Percentiles rank a stretch among this genome's conserved stretches.
These are phyloP conservation scores for Autographa gamma DNA, from an alignment of 2,888 invertebrate species.

Conservation along the genomic window DNA sequence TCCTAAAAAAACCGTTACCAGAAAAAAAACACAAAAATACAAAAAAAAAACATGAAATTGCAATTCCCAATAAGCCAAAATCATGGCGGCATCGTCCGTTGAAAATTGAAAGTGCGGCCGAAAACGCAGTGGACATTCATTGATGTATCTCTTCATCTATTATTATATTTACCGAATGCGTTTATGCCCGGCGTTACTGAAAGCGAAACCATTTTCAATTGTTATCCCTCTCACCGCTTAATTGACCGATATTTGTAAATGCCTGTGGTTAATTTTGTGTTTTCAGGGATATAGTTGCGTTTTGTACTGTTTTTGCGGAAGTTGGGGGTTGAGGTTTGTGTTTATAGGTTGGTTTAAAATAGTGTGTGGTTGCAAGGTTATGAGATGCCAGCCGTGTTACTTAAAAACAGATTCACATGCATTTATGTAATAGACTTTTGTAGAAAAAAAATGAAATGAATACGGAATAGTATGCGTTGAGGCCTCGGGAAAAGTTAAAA, in stretches of 20 bases:
- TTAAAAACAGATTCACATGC: no score
- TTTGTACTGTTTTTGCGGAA: conserved; percentile 25
- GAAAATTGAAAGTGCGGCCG: conserved; percentile 85
- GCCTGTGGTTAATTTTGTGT: conserved; percentile 71
- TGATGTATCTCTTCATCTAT: conserved; percentile 84
- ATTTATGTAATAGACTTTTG: not conserved
- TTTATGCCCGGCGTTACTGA: conserved; percentile 76
- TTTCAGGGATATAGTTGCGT: conserved; percentile 47
- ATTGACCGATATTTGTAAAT: conserved; percentile 88
- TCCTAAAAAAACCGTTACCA: not conserved
- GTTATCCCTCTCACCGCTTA: conserved; percentile 83
- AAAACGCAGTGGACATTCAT: conserved; percentile 80
- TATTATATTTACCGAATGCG: conserved; percentile 86
- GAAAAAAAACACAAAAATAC: conserved; percentile 15
- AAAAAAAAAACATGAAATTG: conserved; percentile 34
- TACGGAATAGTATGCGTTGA: no score
- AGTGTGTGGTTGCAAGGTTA: not conserved
- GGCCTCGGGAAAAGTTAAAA: no score
- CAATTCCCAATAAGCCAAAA: conserved; percentile 48
- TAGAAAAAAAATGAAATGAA: no score
- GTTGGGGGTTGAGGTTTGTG: not conserved
- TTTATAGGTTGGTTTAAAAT: not conserved
- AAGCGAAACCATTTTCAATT: conserved; percentile 86
- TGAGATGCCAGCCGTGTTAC: not conserved
- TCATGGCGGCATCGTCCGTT: conserved; percentile 62